Conservation (phyloP, 2,797 vertebrate species). For the Rallus crepitans region DNA sequence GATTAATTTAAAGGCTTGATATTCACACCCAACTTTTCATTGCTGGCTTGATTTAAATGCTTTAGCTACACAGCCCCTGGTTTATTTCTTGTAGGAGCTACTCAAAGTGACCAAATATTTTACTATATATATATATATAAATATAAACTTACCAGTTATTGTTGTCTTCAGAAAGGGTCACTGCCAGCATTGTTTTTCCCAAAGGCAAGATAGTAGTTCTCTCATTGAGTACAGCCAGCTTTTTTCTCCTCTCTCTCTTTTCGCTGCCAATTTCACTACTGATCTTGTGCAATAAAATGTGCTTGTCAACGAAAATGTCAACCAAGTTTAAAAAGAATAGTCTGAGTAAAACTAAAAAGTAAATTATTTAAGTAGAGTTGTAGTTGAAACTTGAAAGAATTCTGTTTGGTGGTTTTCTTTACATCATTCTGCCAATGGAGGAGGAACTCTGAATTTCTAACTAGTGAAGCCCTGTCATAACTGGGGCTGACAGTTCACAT, state of each 20-base stretch:
- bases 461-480: constrained; percentile 83
- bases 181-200: constrained; percentile 45
- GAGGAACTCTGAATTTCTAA: constrained; percentile 78
- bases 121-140: neutral
- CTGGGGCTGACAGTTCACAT: constrained; percentile 85
- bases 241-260: constrained; percentile 49
- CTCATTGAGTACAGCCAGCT: constrained; percentile 59
- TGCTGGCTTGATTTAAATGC: constrained; percentile 9
- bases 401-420: constrained; percentile 83
- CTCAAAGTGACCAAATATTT: constrained; percentile 55
- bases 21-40: neutral
- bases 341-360: constrained; percentile 83
- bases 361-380: constrained; percentile 88
- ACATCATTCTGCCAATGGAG: constrained; percentile 80
- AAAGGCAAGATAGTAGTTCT: constrained; percentile 65
- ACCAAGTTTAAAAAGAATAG: constrained; percentile 83
- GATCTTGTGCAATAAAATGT: constrained; percentile 79
- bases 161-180: constrained; percentile 57
- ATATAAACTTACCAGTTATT: constrained; percentile 17
- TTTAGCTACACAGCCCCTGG: neutral
- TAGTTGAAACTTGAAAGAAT: constrained; percentile 86
- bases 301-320: constrained; percentile 84
- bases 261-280: constrained; percentile 72
- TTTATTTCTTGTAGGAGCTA: constrained; percentile 21
- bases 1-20: constrained; percentile 52